Percentiles rank a stretch among this genome's conserved stretches.
Conservation (phyloP, 2,888 invertebrate species). For the Aporophyla nigra region DNA sequence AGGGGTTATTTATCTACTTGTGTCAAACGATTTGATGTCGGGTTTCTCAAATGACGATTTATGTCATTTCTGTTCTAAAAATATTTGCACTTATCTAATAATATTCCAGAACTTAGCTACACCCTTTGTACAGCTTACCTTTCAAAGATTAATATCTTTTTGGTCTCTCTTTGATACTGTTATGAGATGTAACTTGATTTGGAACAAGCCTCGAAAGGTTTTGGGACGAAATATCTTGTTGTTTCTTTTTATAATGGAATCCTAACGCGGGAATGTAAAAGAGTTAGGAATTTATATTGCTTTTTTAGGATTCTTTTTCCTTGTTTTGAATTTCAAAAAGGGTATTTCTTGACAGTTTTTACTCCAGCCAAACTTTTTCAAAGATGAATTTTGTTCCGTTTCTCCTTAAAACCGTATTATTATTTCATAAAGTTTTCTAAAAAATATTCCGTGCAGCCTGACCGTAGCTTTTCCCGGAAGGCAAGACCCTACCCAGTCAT, state of each 20-base stretch:
- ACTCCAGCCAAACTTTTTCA: neutral
- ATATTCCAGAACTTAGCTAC: neutral
- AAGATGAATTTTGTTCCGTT: neutral
- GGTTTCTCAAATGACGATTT: neutral
- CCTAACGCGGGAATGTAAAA: slow-evolving; percentile 18
- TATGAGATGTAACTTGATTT: slow-evolving; percentile 50
- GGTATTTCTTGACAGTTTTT: slow-evolving; percentile 5
- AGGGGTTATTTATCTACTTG: neutral
- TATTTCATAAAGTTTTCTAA: neutral
- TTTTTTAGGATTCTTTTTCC: slow-evolving; percentile 12
- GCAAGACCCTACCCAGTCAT: slow-evolving; percentile 7
- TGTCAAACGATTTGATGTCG: neutral
- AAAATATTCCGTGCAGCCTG: neutral
- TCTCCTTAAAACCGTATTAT: neutral
- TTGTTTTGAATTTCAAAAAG: slow-evolving; percentile 30
- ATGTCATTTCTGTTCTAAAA: neutral
- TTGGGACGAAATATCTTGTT: slow-evolving; percentile 26
- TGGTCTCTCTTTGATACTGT: slow-evolving; percentile 37
- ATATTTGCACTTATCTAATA: neutral
- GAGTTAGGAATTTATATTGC: slow-evolving; percentile 41
- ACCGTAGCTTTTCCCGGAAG: neutral
- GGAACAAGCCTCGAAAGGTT: slow-evolving; percentile 32
- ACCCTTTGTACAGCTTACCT: neutral
- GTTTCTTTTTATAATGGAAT: slow-evolving; percentile 42
- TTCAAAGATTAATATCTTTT: slow-evolving; percentile 22